A percentile compares a stretch with the other conserved stretches of the same genome.
phyloP scores from a whole-genome alignment of 2,113 vertebrate genomes.

The Crotalus tigris region DNA sequence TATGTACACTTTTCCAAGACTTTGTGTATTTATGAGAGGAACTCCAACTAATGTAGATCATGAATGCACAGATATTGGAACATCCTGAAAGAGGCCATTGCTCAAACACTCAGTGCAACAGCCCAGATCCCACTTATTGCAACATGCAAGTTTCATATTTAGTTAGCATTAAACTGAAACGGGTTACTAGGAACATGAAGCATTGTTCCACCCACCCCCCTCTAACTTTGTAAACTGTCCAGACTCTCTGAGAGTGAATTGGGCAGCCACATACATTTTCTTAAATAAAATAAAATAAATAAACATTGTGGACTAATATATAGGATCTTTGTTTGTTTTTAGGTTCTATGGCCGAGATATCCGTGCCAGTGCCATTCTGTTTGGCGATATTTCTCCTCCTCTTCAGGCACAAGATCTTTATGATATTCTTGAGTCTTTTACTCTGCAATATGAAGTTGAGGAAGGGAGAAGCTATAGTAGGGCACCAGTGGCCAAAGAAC shows the following conservation, averaged over 20 bases:
- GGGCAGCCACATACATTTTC: background rate
- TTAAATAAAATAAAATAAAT: background rate
- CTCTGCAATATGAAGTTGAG: conserved; percentile 80
- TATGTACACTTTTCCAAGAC: background rate
- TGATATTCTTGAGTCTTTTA: conserved; percentile 80
- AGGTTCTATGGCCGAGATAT: conserved; percentile 91
- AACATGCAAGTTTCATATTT: background rate
- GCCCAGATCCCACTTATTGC: background rate
- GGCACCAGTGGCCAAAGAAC: conserved; percentile 55
- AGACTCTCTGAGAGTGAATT: background rate
- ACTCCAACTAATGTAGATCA: background rate
- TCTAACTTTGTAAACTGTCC: background rate
- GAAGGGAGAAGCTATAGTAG: conserved; percentile 61
- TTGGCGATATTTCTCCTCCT: conserved; percentile 84
- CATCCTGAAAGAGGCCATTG: background rate
- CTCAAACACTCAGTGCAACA: background rate
- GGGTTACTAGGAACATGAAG: background rate
- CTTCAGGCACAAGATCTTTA: conserved; percentile 83
- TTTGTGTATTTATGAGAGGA: background rate
- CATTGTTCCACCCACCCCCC: background rate
- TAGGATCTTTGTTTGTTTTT: background rate
- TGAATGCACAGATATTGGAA: background rate
- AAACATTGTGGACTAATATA: background rate
- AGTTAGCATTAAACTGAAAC: background rate
- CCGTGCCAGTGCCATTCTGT: conserved; percentile 87